A percentile compares a stretch with the other conserved stretches of the same genome.
phyloP scores from a whole-genome alignment of 1,140 invertebrate genomes.

The Trichonephila inaurata region DNA sequence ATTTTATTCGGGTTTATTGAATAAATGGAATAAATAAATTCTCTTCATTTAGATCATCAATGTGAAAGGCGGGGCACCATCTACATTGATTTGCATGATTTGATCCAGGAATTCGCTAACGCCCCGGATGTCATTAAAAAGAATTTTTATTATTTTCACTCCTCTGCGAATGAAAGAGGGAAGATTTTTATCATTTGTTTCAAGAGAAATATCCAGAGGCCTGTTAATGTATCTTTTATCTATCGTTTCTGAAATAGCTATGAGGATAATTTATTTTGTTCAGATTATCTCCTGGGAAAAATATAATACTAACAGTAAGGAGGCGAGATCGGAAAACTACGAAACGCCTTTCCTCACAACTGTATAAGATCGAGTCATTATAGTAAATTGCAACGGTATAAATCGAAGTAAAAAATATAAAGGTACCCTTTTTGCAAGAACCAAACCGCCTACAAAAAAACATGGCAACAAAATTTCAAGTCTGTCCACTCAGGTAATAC shows the following conservation, averaged over 20 bases:
- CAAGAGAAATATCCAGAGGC: too few species aligned
- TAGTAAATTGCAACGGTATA: too few species aligned
- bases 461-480: too few species aligned
- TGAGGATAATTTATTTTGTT: background rate
- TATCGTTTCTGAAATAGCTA: background rate
- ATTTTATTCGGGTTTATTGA: background rate
- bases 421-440: too few species aligned
- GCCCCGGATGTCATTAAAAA: background rate
- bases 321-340: background rate
- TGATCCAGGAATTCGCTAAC: background rate
- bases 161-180: background rate
- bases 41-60: background rate
- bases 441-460: too few species aligned
- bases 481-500: too few species aligned
- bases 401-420: too few species aligned
- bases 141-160: background rate
- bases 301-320: too few species aligned
- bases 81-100: background rate
- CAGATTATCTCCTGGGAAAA: background rate
- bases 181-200: background rate
- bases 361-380: too few species aligned
- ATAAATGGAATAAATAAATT: slow-evolving; percentile 4
- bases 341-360: background rate
- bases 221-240: background rate
- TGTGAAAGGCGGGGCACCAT: background rate